These are phyloP conservation scores for Drosophila chauvacae DNA, from an alignment of 1,140 invertebrate species.

Conservation along the genomic window DNA sequence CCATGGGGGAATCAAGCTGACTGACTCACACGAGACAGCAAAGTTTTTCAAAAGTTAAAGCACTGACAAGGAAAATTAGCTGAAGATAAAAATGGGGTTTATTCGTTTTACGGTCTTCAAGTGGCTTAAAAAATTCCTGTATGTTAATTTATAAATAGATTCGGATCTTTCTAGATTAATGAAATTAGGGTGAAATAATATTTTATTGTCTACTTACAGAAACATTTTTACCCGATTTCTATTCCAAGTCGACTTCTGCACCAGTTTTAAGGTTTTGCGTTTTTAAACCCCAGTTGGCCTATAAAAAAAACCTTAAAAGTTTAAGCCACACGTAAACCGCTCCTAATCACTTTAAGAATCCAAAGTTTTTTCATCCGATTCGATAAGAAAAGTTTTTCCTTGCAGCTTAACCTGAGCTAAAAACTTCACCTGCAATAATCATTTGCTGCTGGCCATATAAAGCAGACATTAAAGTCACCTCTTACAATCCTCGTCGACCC, in stretches of 20 bases:
- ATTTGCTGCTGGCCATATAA: conserved; percentile 58
- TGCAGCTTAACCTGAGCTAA: conserved; percentile 28
- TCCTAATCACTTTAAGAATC: conserved; percentile 23
- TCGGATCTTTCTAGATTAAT: no score
- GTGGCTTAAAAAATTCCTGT: background rate
- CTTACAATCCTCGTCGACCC: conserved; percentile 24
- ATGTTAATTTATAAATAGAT: background rate
- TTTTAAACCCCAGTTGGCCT: background rate
- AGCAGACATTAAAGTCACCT: conserved; percentile 56
- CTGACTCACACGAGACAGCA: background rate
- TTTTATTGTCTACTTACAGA: background rate
- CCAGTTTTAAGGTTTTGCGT: background rate
- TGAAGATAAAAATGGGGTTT: background rate
- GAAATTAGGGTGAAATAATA: background rate
- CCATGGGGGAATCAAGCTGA: conserved; percentile 23
- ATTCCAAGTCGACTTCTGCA: no score
- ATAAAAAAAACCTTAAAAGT: conserved; percentile 1
- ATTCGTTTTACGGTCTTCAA: background rate
- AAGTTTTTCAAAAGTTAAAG: conserved; percentile 13
- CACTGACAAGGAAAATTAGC: background rate
- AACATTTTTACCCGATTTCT: background rate
- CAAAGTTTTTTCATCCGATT: conserved; percentile 31
- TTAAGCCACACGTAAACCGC: conserved; percentile 5
- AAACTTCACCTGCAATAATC: conserved; percentile 60
- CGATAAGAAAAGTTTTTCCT: conserved; percentile 45